Base-by-base conservation (phyloP, 1,140 invertebrate genomes). In the Drosophila nebulosa region DNA sequence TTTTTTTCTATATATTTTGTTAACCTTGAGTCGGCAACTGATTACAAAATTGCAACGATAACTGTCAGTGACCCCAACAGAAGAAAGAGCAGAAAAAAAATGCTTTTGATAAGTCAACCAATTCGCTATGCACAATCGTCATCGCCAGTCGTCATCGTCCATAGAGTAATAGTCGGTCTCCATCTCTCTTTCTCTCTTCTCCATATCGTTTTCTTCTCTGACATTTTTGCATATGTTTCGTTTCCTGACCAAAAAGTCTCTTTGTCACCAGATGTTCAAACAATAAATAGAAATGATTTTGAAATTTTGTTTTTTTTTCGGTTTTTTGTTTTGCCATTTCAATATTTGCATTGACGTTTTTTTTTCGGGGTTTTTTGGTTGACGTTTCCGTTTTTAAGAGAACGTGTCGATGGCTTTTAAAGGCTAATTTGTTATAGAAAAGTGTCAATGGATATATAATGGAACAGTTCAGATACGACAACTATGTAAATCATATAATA, bases 11-110 rank as follows among this genome's bases (percentile, higher is more conserved):
- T 36, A 36, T 36, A 36, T 46, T 46, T 26, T 36, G 12, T 88
- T 88, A 88, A 88, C 83, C 83, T 88, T 88, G 83, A 88, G 84
- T 64, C 64, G 61, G 30, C 84, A 65, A 74, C 83, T 88, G 83
- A 88, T 88, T 88, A 88, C 83, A 88, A 88, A 88, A 88, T 88
- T 88, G 83, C 83, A 88, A 70, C 75, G 83, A 88, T 89, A 88
- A 88, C 83, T 88, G 83, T 79, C 83, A 88, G 56, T 88, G 83
- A 88, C 83, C 83, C 78, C 83, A 70, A 69, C 24, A n/a, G 26
- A 32, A 32, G 30, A 32, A 32, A 32, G 22, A 18, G 46, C 27
- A 72, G 36, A 24, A 62, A 12, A 26, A 56, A 62, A 12, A 26
- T 51, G 64, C 53, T 35, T 36, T 27, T 76, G 73, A 76, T 76